Conservation (phyloP, 2,113 vertebrate species). For the Octodon degus region DNA sequence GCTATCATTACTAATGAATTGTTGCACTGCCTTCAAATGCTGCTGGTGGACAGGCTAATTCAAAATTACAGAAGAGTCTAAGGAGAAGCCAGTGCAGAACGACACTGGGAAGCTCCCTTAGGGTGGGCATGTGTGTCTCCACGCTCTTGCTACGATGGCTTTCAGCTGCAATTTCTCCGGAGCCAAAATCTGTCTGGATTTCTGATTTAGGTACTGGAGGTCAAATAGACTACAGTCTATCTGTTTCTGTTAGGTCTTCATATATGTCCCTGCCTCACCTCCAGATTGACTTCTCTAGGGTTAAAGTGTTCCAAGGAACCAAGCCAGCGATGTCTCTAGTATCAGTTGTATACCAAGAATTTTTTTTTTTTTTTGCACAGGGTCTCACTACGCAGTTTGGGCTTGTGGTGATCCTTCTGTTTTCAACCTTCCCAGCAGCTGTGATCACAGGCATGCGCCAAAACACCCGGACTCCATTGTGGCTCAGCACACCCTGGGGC, state of each 20-base stretch:
- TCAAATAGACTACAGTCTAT: neutral
- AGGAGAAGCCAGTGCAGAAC: neutral
- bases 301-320: neutral
- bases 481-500: no score
- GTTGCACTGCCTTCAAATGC: neutral
- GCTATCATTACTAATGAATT: neutral
- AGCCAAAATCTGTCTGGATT: neutral
- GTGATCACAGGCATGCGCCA: no score
- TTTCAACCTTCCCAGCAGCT: no score
- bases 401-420: no score
- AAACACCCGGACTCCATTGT: no score
- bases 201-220: neutral
- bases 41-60: no score
- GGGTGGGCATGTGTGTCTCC: no score
- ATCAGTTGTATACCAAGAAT: neutral
- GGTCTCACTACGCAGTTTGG: no score
- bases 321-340: rapidly evolving
- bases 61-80: neutral
- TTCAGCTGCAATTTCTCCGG: neutral
- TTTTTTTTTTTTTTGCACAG: no score
- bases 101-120: neutral
- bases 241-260: rapidly evolving
- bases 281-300: neutral
- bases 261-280: neutral
- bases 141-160: neutral